Conservation (phyloP, 2,797 vertebrate genomes). For the Channa striata region DNA sequence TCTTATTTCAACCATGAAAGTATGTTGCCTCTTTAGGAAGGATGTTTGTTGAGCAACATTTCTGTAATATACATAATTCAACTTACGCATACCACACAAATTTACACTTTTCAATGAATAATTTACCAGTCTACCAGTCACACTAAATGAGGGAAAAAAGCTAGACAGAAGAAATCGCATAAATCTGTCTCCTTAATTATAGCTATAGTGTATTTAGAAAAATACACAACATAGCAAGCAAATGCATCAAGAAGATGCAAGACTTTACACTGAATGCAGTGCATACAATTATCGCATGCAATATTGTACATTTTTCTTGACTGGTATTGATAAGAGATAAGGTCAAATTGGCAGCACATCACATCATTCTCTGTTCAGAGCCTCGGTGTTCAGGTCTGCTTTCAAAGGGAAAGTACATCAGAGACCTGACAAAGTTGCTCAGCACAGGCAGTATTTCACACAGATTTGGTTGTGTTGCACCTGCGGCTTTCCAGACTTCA, state of each 20-base stretch:
- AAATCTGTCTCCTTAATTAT: conserved; percentile 15
- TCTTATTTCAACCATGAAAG: conserved; percentile 56
- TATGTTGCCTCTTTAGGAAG: conserved; percentile 44
- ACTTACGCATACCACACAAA: conserved; percentile 47
- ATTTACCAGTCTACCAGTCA: conserved; percentile 36
- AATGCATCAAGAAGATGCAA: background rate
- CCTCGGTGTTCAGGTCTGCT: conserved; percentile 33
- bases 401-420: conserved; percentile 53
- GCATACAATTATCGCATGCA: too few relatives aligned
- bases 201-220: background rate
- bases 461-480: conserved; percentile 15
- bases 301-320: conserved; percentile 24
- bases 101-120: conserved; percentile 57
- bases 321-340: conserved; percentile 23
- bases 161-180: conserved; percentile 9
- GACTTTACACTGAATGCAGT: conserved; percentile 7
- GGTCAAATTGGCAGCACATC: conserved; percentile 41
- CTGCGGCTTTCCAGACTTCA: conserved; percentile 18
- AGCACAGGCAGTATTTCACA: conserved; percentile 17
- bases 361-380: conserved; percentile 39
- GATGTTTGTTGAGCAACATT: conserved; percentile 56
- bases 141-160: conserved; percentile 20
- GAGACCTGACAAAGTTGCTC: conserved; percentile 35
- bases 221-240: background rate
- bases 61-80: conserved; percentile 63